A percentile compares a stretch with the other conserved stretches of the same genome.
These are phyloP conservation scores for Neosilurus mollespiculum DNA, from an alignment of 2,797 vertebrate genomes.

Conservation along the genomic window DNA sequence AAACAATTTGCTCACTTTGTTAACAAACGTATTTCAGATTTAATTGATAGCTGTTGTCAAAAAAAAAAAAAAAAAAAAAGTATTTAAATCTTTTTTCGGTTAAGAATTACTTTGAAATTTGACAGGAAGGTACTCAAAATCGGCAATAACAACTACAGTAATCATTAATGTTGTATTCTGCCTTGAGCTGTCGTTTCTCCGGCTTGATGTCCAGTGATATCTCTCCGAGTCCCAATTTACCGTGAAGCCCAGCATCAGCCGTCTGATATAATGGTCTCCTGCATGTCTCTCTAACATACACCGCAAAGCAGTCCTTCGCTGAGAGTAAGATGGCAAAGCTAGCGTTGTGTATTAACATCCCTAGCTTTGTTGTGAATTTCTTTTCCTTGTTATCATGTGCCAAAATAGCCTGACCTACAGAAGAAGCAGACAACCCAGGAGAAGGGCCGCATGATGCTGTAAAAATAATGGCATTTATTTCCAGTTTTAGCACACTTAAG, in stretches of 20 bases:
- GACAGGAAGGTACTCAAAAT: neutral
- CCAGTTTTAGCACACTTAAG: neutral
- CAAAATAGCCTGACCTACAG: neutral
- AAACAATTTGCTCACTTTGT: too few relatives aligned
- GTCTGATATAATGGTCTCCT: conserved; percentile 5
- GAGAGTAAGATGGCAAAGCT: neutral
- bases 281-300: neutral
- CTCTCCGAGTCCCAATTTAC: conserved; percentile 22
- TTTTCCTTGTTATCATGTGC: conserved; percentile 9
- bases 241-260: neutral
- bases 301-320: neutral
- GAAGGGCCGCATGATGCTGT: neutral
- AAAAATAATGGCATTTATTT: neutral
- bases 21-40: too few relatives aligned
- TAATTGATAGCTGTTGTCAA: neutral
- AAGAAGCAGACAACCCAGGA: neutral
- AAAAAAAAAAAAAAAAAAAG: neutral
- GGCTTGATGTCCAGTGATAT: neutral
- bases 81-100: neutral
- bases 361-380: neutral
- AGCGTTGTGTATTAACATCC: conserved; percentile 2
- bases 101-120: neutral
- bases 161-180: conserved; percentile 26
- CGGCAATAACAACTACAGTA: conserved; percentile 1
- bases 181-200: neutral